Percentiles rank a stretch among this genome's conserved stretches.
Conservation (phyloP, 2,888 invertebrate species). For the Buathra laborator region DNA sequence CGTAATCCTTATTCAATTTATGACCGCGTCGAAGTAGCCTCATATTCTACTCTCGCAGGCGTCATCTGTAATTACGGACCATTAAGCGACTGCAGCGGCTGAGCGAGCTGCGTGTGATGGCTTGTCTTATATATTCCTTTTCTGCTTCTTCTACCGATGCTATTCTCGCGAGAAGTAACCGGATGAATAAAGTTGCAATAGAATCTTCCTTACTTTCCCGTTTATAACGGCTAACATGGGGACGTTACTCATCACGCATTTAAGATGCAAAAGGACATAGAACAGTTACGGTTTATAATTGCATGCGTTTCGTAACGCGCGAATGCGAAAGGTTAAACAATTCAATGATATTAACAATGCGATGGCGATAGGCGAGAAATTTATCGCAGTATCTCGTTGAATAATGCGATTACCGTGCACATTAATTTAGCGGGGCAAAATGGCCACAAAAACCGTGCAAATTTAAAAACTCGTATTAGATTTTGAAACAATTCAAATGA, state of each 20-base stretch:
- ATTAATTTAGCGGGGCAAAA: background rate
- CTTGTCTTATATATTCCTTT: conserved; percentile 25
- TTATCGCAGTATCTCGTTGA: background rate
- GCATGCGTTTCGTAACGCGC: conserved; percentile 2
- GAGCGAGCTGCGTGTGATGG: conserved; percentile 26
- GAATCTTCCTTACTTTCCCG: conserved; percentile 14
- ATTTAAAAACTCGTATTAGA: too few relatives aligned
- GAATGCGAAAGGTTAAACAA: conserved; percentile 43
- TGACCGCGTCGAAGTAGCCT: conserved; percentile 33
- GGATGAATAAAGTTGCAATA: conserved; percentile 16
- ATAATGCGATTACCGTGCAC: background rate
- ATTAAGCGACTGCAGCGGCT: conserved; percentile 55
- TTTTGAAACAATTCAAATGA: too few relatives aligned
- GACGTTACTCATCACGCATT: conserved; percentile 7
- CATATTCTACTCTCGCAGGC: conserved; percentile 44
- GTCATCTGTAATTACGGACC: conserved; percentile 66
- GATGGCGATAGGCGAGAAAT: conserved; percentile 8
- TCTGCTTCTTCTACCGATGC: conserved; percentile 20
- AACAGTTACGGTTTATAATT: conserved; percentile 7
- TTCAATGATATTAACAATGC: conserved; percentile 18
- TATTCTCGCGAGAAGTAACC: conserved; percentile 27
- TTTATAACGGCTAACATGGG: background rate
- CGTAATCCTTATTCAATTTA: conserved; percentile 63
- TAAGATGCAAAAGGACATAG: conserved; percentile 11
- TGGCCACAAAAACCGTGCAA: too few relatives aligned